Evolutionary conservation across 2,888 invertebrate genomes (phyloP), one percentile per base, ranked within the genome.

Genomic region (Phasia obesa): DNA sequence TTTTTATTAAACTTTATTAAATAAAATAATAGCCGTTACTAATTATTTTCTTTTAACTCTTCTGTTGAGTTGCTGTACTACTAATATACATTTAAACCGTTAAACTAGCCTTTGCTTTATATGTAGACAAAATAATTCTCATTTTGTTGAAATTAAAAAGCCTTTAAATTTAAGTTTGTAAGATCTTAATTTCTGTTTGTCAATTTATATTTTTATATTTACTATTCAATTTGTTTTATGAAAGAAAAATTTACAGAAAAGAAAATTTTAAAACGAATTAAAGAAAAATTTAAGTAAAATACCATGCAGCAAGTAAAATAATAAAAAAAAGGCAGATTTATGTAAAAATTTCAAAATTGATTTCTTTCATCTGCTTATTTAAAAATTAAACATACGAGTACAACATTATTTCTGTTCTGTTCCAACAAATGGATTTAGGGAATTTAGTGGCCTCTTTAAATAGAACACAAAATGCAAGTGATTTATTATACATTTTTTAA

Each of bases 151-250:
- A 69, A 38, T 15, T 51, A 42, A 31, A 55, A 60, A 64, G 75
- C 70, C 75, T 73, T 77, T 69, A 69, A 78, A 59, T 19, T 82
- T 70, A 69, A 79, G 79, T 65, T 79, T 49, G 51, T 83, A 79
- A 78, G 79, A 62, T 79, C 71, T 67, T 70, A 60, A 69, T 55
- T 60, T 59, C 55, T 27, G 6, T 73, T 74, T 57, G 27, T 65
- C 71, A 76, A 79, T 42, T 79, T 59, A 71, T 64, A 17, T 62
- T 51, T 51, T 42, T 44, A 60, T 65, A 11, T 44, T 62, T 49
- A 67, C 31, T 44, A 53, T 60, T 71, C 64, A 51, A 55, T 74
- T 70, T 82, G 51, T 78, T 64, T 35, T 82, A 49, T 62, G 59
- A 64, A 70, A 64, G 44, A 38, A 64, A 76, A 64, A 64, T 49